These are phyloP conservation scores for Drosophila ficusphila DNA, from an alignment of 1,140 invertebrate genomes.

Conservation along the genomic window DNA sequence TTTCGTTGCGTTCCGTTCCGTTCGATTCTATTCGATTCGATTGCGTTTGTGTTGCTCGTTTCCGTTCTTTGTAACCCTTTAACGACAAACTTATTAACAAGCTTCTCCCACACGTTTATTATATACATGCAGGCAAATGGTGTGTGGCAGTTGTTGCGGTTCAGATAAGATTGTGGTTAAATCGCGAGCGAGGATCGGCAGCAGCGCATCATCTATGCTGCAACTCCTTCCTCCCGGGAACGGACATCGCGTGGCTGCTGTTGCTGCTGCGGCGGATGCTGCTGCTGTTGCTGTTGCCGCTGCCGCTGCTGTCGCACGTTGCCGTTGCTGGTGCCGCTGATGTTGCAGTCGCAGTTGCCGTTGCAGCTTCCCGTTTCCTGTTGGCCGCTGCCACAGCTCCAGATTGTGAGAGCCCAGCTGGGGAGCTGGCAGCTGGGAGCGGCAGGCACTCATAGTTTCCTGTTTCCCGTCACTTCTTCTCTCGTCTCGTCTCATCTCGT, in stretches of 20 bases:
- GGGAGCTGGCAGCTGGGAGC: slow-evolving; percentile 16
- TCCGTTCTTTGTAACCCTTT: slow-evolving; percentile 60
- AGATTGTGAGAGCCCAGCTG: slow-evolving; percentile 11
- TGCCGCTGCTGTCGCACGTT: slow-evolving; percentile 26
- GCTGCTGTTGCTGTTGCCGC: slow-evolving; percentile 35
- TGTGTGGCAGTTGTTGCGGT: slow-evolving; percentile 77
- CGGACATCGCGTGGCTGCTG: slow-evolving; percentile 55
- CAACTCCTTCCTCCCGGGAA: slow-evolving; percentile 41
- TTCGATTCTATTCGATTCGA: slow-evolving; percentile 20
- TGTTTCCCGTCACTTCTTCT: slow-evolving; percentile 36
- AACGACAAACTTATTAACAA: slow-evolving; percentile 72
- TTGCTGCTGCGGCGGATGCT: slow-evolving; percentile 36
- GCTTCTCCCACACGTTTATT: slow-evolving; percentile 77
- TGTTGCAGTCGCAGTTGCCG: slow-evolving; percentile 30
- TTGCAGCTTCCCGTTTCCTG: slow-evolving; percentile 38
- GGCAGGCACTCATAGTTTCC: slow-evolving; percentile 29
- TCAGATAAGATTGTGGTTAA: slow-evolving; percentile 54
- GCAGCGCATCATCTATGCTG: slow-evolving; percentile 50
- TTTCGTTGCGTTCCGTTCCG: slow-evolving; percentile 26
- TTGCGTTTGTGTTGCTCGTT: slow-evolving; percentile 58
- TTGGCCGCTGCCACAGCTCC: slow-evolving; percentile 31
- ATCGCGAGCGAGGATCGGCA: slow-evolving; percentile 45
- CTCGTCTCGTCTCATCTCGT: slow-evolving; percentile 40
- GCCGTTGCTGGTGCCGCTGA: slow-evolving; percentile 23
- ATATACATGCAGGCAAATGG: slow-evolving; percentile 74